These are phyloP conservation scores for Athripsodes cinereus DNA, from an alignment of 2,888 invertebrate genomes.

Conservation along the genomic window DNA sequence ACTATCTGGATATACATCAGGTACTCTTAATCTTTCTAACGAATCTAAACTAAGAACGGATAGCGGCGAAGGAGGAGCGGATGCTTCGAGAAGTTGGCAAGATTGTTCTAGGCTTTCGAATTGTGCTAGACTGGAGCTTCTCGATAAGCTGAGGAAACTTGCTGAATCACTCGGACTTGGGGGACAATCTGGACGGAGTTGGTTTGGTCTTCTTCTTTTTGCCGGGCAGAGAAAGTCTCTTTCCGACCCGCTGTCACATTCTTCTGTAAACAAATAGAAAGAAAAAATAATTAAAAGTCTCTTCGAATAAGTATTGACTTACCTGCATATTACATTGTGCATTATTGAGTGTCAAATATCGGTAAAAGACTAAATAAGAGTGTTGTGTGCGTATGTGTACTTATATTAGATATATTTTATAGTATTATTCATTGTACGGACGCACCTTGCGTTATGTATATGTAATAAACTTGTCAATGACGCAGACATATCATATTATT, in stretches of 20 bases:
- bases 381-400: too few relatives aligned
- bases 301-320: too few relatives aligned
- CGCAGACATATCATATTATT: too few relatives aligned
- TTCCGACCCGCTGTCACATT: constrained; percentile 62
- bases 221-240: constrained; percentile 70
- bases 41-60: constrained; percentile 50
- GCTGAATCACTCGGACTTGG: constrained; percentile 38
- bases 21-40: constrained; percentile 36
- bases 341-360: too few relatives aligned
- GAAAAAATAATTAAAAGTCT: too few relatives aligned
- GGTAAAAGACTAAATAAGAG: too few relatives aligned
- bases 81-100: constrained; percentile 39
- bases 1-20: constrained; percentile 46
- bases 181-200: constrained; percentile 34
- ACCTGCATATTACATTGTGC: too few relatives aligned
- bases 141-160: constrained; percentile 55
- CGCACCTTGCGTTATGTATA: too few relatives aligned
- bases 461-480: too few relatives aligned
- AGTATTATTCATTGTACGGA: too few relatives aligned
- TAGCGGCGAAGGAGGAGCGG: constrained; percentile 42
- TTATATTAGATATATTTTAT: too few relatives aligned
- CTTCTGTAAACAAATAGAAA: constrained; percentile 34
- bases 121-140: constrained; percentile 76
- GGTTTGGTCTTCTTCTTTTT: constrained; percentile 63
- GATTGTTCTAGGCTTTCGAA: constrained; percentile 74